Conservation (phyloP, 2,113 vertebrate species). For the Athene cunicularia region DNA sequence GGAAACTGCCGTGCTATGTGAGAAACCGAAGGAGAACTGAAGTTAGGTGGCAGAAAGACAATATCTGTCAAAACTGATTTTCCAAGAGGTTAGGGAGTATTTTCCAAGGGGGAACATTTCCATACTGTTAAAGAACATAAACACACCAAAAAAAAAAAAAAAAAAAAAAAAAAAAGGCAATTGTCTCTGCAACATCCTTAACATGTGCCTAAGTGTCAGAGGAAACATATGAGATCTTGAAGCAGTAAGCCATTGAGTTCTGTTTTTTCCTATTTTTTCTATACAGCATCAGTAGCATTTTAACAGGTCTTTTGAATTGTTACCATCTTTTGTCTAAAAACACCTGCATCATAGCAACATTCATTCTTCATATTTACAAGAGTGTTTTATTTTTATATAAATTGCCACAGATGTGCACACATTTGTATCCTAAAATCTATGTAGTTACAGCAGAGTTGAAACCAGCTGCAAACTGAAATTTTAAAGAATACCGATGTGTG, state of each 20-base stretch:
- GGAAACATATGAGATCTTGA: neutral
- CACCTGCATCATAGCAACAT: neutral
- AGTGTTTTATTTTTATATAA: neutral
- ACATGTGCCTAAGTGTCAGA: neutral
- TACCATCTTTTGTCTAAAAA: conserved; percentile 21
- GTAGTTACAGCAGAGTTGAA: neutral
- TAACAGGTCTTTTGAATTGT: neutral
- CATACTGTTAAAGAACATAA: neutral
- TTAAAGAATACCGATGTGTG: neutral
- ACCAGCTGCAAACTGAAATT: neutral
- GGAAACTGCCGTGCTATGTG: neutral
- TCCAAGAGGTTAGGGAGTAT: neutral
- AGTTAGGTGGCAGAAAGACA: neutral
- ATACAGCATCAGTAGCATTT: neutral
- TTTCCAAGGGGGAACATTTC: neutral
- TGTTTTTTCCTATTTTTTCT: neutral
- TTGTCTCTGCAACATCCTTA: neutral
- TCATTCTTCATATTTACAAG: neutral
- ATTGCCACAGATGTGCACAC: neutral
- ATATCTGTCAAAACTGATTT: neutral
- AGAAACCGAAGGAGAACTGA: neutral
- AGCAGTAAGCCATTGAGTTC: neutral
- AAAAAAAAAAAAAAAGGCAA: too few relatives aligned
- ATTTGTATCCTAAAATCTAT: neutral
- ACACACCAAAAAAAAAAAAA: neutral